Percentiles rank a stretch among this genome's conserved stretches.
Evolutionary conservation across 2,888 invertebrate genomes (phyloP).

Genomic region (Drosophila tanythrix): DNA sequence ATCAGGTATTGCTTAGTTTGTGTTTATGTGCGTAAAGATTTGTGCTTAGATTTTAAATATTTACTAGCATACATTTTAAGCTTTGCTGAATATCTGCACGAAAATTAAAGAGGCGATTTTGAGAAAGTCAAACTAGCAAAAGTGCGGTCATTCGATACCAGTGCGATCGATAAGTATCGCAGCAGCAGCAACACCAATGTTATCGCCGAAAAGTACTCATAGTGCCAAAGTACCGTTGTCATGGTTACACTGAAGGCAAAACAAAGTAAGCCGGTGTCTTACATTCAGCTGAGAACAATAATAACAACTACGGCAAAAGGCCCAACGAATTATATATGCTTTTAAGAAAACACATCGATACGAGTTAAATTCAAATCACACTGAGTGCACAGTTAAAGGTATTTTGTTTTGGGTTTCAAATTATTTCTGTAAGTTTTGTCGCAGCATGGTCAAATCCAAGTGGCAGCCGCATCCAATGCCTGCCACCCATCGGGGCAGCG

Average conservation of each 20-base stretch:
- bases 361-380: conserved; percentile 41
- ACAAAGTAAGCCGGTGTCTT: conserved; percentile 35
- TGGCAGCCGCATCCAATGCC: conserved; percentile 25
- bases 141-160: neutral
- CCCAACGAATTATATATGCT: conserved; percentile 7
- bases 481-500: conserved; percentile 36
- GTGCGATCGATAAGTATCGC: conserved; percentile 2
- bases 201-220: conserved; percentile 7
- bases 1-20: neutral
- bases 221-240: conserved; percentile 27
- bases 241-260: conserved; percentile 19
- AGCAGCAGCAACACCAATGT: neutral
- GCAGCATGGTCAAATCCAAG: conserved; percentile 51
- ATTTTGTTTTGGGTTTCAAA: conserved; percentile 38
- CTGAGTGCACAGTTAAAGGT: conserved; percentile 22
- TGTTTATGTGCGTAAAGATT: neutral
- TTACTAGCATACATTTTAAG: neutral
- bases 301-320: conserved; percentile 4
- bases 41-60: neutral
- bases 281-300: conserved; percentile 4
- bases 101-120: too few species aligned
- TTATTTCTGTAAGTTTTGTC: conserved; percentile 35
- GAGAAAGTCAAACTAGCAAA: neutral
- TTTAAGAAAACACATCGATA: conserved; percentile 26
- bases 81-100: neutral